Percentiles rank a stretch among this genome's conserved stretches.
Evolutionary conservation across 2,113 vertebrate species (phyloP).

Genomic region (Bostrychus sinensis): DNA sequence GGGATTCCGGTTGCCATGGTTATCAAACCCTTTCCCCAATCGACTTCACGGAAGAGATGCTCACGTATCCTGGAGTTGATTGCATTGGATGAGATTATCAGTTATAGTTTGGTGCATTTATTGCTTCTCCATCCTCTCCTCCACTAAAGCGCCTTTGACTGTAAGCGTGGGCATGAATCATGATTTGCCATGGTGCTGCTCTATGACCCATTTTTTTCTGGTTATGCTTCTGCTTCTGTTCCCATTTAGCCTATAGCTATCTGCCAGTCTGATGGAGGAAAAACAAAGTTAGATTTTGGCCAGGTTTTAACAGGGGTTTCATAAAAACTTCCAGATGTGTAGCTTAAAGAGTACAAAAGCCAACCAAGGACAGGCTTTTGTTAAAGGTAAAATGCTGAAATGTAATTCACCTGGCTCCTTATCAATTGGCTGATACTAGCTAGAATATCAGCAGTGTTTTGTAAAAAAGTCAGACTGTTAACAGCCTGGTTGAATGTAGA

Average conservation of each 20-base stretch:
- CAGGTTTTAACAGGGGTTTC: background rate
- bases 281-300: slow-evolving; percentile 15
- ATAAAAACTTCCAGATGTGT: background rate
- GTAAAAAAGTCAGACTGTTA: too few species aligned
- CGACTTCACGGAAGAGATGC: slow-evolving; percentile 41
- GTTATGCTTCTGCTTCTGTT: background rate
- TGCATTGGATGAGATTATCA: slow-evolving; percentile 56
- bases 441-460: too few species aligned
- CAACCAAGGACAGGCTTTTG: background rate
- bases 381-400: background rate
- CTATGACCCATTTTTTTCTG: slow-evolving; percentile 58
- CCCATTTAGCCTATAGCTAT: slow-evolving; percentile 3
- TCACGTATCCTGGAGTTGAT: slow-evolving; percentile 26
- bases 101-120: slow-evolving; percentile 34
- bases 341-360: background rate
- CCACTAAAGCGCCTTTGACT: slow-evolving; percentile 20
- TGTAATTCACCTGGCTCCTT: too few species aligned
- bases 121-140: slow-evolving; percentile 34
- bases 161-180: slow-evolving; percentile 58
- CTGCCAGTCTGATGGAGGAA: slow-evolving; percentile 1
- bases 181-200: slow-evolving; percentile 33
- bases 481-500: too few species aligned
- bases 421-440: too few species aligned
- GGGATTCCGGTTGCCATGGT: slow-evolving; percentile 71
- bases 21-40: slow-evolving; percentile 55